Evolutionary conservation across 2,888 invertebrate species (phyloP), one percentile per base, ranked within the genome.

Genomic region (Odontothrips loti): DNA sequence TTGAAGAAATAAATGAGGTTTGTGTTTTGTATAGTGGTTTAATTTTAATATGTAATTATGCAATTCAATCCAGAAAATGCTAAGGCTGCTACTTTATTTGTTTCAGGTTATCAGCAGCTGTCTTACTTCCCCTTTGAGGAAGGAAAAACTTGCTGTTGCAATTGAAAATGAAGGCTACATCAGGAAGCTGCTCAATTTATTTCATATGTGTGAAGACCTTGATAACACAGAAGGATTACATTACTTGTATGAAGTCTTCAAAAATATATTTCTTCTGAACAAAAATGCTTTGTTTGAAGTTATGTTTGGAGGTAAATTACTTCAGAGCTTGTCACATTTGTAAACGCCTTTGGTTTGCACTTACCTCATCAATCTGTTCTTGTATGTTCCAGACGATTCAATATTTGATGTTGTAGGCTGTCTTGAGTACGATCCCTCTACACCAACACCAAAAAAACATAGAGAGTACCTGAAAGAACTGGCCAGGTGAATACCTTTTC

Each of bases 341-440:
- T 43, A 4, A 43, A 43, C 34, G 6, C 3, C 34, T 43, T 43
- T 43, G 34, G 34, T 6, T 43, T 43, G 3, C 2, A 6, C 34
- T 43, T 27, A 27, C n/a, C 12, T 80, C n/a, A 47, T 80, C n/a
- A n/a, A 23, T 48, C 78, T 75, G 82, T 80, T 82, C 79, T 82
- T 82, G 81, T 79, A 75, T 79, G 83, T 85, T 85, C 48, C 85
- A 86, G 90, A 98, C 86, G 97, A 98, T 87, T 94, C 95, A 85
- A 97, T 98, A 88, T 97, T 98, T 88, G 98, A 98, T 90, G 96
- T 99, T 81, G 96, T 99, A 82, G 99, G 99, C 23, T 98, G 99
- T 88, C 89, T 99, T 85, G 99, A 99, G 87, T 98, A 99, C 87
- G 99, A 99, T 88, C 98, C 98, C 20, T 91, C 93, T 85, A 91